Conservation (phyloP, 2,797 vertebrate genomes). For the Gallirallus australis region DNA sequence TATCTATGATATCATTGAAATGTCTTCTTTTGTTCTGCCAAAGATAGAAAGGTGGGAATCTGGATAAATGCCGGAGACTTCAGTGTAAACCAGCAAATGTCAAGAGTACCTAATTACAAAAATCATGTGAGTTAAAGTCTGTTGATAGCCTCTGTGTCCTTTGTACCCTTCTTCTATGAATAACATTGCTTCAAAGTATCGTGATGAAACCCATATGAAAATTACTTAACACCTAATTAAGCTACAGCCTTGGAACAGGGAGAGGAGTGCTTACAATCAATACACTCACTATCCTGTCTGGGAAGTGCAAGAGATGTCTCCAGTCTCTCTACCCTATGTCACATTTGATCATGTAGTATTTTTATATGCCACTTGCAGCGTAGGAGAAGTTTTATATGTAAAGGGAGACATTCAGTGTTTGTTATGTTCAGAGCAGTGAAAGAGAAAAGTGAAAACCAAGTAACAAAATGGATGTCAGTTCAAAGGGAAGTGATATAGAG, state of each 20-base stretch:
- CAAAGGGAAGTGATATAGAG: neutral
- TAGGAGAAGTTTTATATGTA: neutral
- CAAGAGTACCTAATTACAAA: neutral
- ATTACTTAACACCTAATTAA: neutral
- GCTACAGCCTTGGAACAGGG: neutral
- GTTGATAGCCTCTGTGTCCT: neutral
- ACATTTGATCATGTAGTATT: neutral
- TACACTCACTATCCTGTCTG: neutral
- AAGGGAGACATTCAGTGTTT: neutral
- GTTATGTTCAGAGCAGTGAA: neutral
- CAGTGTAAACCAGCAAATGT: neutral
- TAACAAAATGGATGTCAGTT: neutral
- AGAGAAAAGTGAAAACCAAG: neutral
- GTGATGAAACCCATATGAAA: neutral
- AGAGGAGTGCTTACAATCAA: neutral
- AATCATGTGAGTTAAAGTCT: neutral
- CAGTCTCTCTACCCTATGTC: neutral
- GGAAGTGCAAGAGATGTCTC: neutral
- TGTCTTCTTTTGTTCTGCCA: slow-evolving; percentile 78
- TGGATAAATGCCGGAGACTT: neutral
- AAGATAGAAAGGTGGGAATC: slow-evolving; percentile 80
- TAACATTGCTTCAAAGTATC: neutral
- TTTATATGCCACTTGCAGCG: neutral
- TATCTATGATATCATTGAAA: slow-evolving; percentile 80
- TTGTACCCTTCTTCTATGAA: neutral